Conservation (phyloP, 2,113 vertebrate genomes). For the Lutjanus erythropterus region DNA sequence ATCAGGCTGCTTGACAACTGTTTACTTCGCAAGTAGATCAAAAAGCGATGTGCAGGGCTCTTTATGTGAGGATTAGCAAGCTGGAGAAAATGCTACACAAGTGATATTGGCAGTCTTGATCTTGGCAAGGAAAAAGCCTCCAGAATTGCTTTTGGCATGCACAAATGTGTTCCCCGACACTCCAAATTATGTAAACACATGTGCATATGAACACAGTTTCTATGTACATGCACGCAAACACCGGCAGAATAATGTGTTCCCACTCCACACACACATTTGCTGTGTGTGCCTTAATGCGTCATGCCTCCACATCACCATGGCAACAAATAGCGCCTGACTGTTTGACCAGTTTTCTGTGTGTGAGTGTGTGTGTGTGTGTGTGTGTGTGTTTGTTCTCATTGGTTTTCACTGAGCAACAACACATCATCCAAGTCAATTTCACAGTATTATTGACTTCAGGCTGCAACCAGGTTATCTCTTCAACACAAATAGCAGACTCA, state of each 20-base stretch:
- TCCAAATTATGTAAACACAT: constrained; percentile 36
- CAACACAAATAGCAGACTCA: background rate
- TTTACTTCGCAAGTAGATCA: constrained; percentile 74
- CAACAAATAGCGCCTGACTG: constrained; percentile 35
- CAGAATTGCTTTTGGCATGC: constrained; percentile 53
- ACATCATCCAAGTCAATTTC: constrained; percentile 25
- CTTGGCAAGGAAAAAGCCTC: constrained; percentile 49
- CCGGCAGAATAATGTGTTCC: background rate
- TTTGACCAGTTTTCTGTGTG: constrained; percentile 19
- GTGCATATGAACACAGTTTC: constrained; percentile 17
- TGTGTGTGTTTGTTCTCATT: constrained; percentile 22
- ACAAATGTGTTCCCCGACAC: constrained; percentile 34
- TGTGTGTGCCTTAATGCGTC: constrained; percentile 15
- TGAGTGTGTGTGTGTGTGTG: background rate
- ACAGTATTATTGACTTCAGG: constrained; percentile 16
- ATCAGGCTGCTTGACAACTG: constrained; percentile 59
- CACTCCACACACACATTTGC: background rate
- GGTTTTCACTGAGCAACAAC: constrained; percentile 20
- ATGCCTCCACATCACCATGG: constrained; percentile 50
- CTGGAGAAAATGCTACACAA: constrained; percentile 66
- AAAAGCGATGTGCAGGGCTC: constrained; percentile 54
- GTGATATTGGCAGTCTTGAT: constrained; percentile 76
- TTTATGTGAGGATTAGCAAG: constrained; percentile 72
- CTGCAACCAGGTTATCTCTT: constrained; percentile 1
- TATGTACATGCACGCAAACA: constrained; percentile 2